Evolutionary conservation across 2,888 invertebrate genomes (phyloP), one percentile per base, ranked within the genome.

Genomic region (Calliscelio sp.): DNA sequence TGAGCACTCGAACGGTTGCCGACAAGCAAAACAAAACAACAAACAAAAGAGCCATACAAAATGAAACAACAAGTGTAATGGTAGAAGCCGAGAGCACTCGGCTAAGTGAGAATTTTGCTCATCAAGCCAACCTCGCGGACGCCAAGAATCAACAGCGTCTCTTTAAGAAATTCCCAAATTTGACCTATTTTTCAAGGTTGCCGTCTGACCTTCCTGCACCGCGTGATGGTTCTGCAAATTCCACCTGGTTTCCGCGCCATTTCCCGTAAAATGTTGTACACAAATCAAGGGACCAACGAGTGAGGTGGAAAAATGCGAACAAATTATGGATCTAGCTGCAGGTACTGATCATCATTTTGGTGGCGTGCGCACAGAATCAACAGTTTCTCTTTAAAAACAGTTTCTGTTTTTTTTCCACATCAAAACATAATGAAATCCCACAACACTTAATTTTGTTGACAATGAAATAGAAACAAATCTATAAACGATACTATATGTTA

Each of bases 111-210:
- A 53, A 53, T 70, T 70, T 61, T 53, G 41, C 70, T 79, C 78
- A 79, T 79, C 68, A 79, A 79, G n/a, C n/a, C n/a, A n/a, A 22
- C 16, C 25, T 11, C 5, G 22, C 20, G 18, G 5, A 18, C 49
- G 68, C 24, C 14, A 28, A 55, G 71, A 53, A 81, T 81, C 81
- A 81, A 74, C 71, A 74, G 81, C 49, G 63, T 77, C 81, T 51
- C 77, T 82, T 77, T 65, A 75, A 82, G 71, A 65, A 71, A 65
- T 65, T 63, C 65, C 77, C 81, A 77, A 82, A 77, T 82, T 82
- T 77, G 81, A 82, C 81, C 81, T 82, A 82, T 82, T 81, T 81
- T 81, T 75, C 70, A 81, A 81, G 75, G 81, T 68, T 38, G 61
- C 55, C 32, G 35, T 53, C 35, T 81, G 74, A 81, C 68, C 81